Evolutionary conservation across 1,140 invertebrate species (phyloP), one percentile per base, ranked within the genome.

Genomic region (Leptinotarsa lineolata): DNA sequence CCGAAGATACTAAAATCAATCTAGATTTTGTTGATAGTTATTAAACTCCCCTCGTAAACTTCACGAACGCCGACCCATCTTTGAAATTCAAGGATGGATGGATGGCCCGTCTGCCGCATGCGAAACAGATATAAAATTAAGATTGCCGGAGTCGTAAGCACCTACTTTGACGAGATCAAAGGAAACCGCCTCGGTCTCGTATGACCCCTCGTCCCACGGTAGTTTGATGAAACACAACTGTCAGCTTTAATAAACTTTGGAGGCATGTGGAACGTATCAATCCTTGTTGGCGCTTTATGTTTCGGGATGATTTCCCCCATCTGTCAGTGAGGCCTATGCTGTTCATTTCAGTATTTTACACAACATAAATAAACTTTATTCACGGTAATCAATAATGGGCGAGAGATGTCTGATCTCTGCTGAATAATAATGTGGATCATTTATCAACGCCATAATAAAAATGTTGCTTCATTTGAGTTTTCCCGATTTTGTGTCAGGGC

Each of bases 151-250:
- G 24, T 30, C 39, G 65, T 67, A 46, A 67, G 65, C 65, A 67
- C 67, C 67, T 68, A 68, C 67, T 68, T 68, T 58, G 67, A 58
- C 20, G 67, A 45, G 67, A 68, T 68, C 67, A 68, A 68, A 67
- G 44, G 67, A 15, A 16, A 20, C 67, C 67, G 67, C 67, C 4
- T 58, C 67, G 20, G 44, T 24, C 45, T 21, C 16, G 11, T 58
- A 68, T 68, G 67, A 68, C 67, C 67, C 67, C 67, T 68, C 44
- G 67, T 54, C 48, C 67, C 67, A 68, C 67, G 67, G 67, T 68
- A 68, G 67, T 68, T 68, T 68, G 67, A 68, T 58, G 67, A 68
- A 68, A 68, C 67, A 68, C 67, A 68, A 68, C 67, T 68, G 67
- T 68, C 67, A 68, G 67, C 67, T 68, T 68, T 68, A 68, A 68